Conservation (phyloP, 2,888 invertebrate genomes). For the Drosophila nr. perissopoda region DNA sequence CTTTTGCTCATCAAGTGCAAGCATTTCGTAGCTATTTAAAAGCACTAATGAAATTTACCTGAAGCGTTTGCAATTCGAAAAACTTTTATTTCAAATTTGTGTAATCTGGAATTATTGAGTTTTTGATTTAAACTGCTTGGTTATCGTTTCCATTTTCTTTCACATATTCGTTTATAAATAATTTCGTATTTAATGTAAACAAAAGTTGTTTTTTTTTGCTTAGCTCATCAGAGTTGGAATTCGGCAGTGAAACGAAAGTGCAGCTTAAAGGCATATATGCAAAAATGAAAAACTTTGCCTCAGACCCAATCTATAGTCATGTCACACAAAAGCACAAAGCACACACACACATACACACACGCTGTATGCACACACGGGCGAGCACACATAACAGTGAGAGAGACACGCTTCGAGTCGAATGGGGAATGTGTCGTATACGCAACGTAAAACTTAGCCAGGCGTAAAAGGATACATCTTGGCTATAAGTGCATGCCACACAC, state of each 20-base stretch:
- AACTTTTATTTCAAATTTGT: not conserved
- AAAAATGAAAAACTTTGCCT: conserved; percentile 68
- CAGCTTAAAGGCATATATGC: conserved; percentile 74
- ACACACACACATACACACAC: conserved; percentile 15
- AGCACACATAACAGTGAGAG: conserved; percentile 26
- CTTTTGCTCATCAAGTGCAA: conserved; percentile 5
- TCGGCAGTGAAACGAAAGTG: conserved; percentile 60
- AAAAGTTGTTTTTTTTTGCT: not conserved
- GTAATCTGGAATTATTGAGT: too few species aligned
- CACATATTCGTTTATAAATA: not conserved
- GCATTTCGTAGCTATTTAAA: not conserved
- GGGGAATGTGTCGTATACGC: conserved; percentile 77
- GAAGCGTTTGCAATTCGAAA: not conserved
- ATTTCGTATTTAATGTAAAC: not conserved
- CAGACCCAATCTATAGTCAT: conserved; percentile 42
- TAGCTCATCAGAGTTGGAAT: conserved; percentile 26
- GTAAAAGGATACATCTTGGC: conserved; percentile 79
- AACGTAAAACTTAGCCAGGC: conserved; percentile 78
- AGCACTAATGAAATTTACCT: not conserved
- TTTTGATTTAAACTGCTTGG: not conserved
- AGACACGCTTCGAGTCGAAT: conserved; percentile 61
- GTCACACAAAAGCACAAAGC: conserved; percentile 29
- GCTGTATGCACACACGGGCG: conserved; percentile 6
- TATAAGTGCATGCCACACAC: conserved; percentile 65
- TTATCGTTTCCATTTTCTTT: not conserved